A percentile compares a stretch with the other conserved stretches of the same genome.
phyloP scores from a whole-genome alignment of 1,140 invertebrate species.

The Pachypsylla venusta region DNA sequence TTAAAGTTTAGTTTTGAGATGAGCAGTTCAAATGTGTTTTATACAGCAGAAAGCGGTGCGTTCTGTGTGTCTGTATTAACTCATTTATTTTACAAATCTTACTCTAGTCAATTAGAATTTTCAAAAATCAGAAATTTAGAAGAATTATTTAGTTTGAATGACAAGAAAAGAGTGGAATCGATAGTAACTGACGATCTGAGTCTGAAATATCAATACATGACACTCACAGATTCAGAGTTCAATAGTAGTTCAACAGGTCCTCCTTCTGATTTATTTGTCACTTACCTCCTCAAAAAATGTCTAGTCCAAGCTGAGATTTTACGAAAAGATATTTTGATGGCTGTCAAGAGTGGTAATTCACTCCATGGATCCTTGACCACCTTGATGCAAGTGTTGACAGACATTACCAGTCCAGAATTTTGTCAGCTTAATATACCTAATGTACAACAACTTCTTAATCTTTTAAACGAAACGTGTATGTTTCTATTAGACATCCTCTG shows the following conservation, averaged over 20 bases:
- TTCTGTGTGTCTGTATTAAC: constrained; percentile 30
- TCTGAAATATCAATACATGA: no score
- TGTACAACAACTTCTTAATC: constrained; percentile 23
- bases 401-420: constrained; percentile 20
- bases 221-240: no score
- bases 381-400: constrained; percentile 25
- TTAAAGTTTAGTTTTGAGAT: constrained; percentile 28
- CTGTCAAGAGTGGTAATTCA: constrained; percentile 24
- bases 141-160: no score
- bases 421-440: constrained; percentile 17
- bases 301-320: constrained; percentile 27
- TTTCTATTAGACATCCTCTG: constrained; percentile 14
- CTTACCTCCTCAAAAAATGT: neutral
- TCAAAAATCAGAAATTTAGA: no score
- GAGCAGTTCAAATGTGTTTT: constrained; percentile 37
- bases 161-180: no score
- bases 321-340: constrained; percentile 31
- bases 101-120: neutral
- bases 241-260: no score
- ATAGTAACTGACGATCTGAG: no score
- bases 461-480: constrained; percentile 18
- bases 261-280: no score
- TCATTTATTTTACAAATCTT: constrained; percentile 19
- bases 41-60: constrained; percentile 37
- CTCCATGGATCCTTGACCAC: constrained; percentile 30